Conservation (phyloP, 2,888 invertebrate species). For the Aelia acuminata region DNA sequence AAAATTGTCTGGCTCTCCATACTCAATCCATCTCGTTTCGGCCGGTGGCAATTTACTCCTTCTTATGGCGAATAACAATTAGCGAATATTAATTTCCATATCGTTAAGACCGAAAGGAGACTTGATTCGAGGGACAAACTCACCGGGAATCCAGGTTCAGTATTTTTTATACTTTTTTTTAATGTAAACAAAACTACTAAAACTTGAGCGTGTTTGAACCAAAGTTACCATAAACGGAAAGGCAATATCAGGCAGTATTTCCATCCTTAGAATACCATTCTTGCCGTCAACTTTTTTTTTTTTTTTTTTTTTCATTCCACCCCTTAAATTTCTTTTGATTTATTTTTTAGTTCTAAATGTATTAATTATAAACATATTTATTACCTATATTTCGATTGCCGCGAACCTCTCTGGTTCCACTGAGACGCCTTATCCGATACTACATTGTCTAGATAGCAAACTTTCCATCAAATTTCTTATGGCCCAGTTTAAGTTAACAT, state of each 20-base stretch:
- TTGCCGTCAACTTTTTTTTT: background rate
- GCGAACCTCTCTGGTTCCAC: too few species aligned
- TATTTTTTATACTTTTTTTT: slow-evolving; percentile 12
- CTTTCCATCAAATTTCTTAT: too few species aligned
- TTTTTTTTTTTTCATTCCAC: background rate
- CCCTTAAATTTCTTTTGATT: background rate
- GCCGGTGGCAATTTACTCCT: background rate
- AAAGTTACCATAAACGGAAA: background rate
- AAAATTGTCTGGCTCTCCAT: background rate
- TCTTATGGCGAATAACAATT: background rate
- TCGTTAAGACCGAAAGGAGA: background rate
- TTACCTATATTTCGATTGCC: too few species aligned
- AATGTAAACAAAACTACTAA: slow-evolving; percentile 30
- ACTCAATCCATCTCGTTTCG: slow-evolving; percentile 20
- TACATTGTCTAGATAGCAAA: too few species aligned
- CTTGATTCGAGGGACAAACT: background rate
- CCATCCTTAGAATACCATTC: background rate
- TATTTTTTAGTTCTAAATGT: background rate
- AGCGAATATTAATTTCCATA: slow-evolving; percentile 27
- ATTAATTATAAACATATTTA: background rate
- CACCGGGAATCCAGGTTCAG: background rate
- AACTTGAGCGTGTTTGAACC: background rate
- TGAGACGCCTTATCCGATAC: too few species aligned
- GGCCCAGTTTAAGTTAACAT: too few species aligned
- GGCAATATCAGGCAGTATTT: background rate